phyloP scores from a whole-genome alignment of 1,140 invertebrate species.

The Cryptotermes secundus region DNA sequence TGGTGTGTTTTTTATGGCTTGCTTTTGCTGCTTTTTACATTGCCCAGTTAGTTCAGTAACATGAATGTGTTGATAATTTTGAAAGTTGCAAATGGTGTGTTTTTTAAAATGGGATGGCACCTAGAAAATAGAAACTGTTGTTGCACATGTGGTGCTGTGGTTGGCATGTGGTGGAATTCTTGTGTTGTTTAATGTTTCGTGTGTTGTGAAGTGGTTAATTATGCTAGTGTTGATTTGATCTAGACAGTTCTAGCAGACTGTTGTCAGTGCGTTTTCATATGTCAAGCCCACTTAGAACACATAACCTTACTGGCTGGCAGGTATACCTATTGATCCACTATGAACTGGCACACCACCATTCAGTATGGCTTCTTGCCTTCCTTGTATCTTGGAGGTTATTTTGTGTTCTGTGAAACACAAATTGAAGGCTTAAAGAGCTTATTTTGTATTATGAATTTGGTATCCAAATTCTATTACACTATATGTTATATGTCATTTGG shows the following conservation, averaged over 20 bases:
- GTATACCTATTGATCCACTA: neutral
- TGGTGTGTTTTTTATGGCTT: neutral
- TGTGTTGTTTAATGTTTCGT: neutral
- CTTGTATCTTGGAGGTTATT: neutral
- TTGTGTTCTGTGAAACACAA: neutral
- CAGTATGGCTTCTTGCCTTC: neutral
- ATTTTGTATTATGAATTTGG: neutral
- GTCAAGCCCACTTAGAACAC: neutral
- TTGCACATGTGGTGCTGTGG: neutral
- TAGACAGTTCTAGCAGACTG: neutral
- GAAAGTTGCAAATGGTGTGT: neutral
- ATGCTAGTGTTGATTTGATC: neutral
- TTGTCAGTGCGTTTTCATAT: neutral
- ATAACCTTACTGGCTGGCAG: slow-evolving; percentile 15
- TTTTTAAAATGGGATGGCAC: neutral
- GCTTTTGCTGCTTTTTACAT: neutral
- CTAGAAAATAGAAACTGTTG: neutral
- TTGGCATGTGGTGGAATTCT: neutral
- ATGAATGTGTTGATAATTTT: neutral
- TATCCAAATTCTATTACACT: neutral
- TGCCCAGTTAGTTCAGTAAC: neutral
- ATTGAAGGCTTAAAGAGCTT: neutral
- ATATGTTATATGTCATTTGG: neutral
- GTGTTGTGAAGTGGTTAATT: slow-evolving; percentile 12
- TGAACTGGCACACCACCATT: neutral